Base-by-base conservation (phyloP, 2,797 vertebrate species). In the Hephaestus fuliginosus region DNA sequence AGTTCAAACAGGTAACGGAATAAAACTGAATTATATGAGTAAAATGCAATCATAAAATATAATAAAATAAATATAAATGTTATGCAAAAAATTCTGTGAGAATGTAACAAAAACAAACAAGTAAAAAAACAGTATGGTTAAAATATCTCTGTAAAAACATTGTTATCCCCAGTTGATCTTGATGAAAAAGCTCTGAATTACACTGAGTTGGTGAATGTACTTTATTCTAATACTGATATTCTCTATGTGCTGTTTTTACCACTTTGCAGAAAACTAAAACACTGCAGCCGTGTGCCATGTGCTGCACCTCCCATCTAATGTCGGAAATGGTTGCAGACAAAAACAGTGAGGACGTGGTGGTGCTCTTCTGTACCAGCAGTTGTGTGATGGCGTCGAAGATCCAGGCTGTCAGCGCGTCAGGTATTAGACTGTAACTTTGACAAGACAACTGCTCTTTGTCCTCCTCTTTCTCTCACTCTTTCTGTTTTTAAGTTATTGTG, bases 311-410 rank as follows among this genome's bases (percentile, higher is more conserved):
- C 74, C 93, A 92, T 20, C 92, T 91, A 15, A 92, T 96, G 33
- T 91, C 94, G 0, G 96, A 97, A 77, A 98, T 98, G 97, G 85
- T 96, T 69, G 97, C 97, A 83, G 92, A 90, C 85, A 91, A 93
- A 46, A 97, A 88, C 91, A 84, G 76, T 14, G 87, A 96, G 49
- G 96, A 96, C 43, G 93, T 94, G 78, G 92, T 94, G 0, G 97
- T 97, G 76, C 93, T 98, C n/a, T 98, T 98, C 88, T 99, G 98
- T 90, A 95, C 95, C 74, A 91, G 93, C 78, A 95, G 96, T 76
- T 99, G 98, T 85, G 89, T 97, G 88, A 97, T 95, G 49, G 97
- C 96, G 0, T 95, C 96, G 70, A 97, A 96, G 95, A 96, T 98
- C 70, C 97, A 97, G 94, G 90, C 95, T 20, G 94, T 97, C 88